phyloP scores from a whole-genome alignment of 2,797 vertebrate genomes.

The Euthynnus affinis region DNA sequence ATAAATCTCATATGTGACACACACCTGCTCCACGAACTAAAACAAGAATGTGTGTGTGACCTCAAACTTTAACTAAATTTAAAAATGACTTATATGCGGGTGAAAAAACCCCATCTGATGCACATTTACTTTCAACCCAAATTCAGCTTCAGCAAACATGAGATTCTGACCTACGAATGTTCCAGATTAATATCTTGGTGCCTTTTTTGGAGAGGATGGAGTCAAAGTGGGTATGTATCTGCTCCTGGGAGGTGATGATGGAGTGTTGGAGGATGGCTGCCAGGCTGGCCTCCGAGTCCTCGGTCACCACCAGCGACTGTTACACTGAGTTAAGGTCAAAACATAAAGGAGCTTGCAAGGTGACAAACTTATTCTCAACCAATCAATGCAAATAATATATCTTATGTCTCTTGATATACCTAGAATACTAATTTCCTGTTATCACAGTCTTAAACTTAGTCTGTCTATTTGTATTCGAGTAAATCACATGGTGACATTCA shows the following conservation, averaged over 20 bases:
- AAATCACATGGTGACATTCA: not conserved
- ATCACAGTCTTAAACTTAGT: not conserved
- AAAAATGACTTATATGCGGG: not conserved
- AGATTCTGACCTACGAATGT: slow-evolving; percentile 84
- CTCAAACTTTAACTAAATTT: not conserved
- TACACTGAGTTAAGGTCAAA: slow-evolving; percentile 78
- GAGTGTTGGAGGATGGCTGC: slow-evolving; percentile 88
- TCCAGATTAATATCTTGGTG: slow-evolving; percentile 91
- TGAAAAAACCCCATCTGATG: not conserved
- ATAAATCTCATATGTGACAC: not conserved
- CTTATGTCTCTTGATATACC: not conserved
- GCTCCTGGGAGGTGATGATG: slow-evolving; percentile 82
- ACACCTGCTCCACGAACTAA: not conserved
- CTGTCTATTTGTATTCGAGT: slow-evolving; percentile 1
- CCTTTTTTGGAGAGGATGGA: slow-evolving; percentile 89
- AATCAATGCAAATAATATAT: not conserved
- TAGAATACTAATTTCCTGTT: not conserved
- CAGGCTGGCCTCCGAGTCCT: slow-evolving; percentile 89
- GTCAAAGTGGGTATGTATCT: slow-evolving; percentile 86
- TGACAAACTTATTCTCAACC: not conserved
- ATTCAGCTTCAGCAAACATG: not conserved
- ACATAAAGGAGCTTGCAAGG: not conserved
- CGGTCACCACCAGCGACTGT: slow-evolving; percentile 88
- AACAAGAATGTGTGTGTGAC: not conserved
- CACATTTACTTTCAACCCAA: not conserved